phyloP scores from a whole-genome alignment of 1,140 invertebrate species.

The Trichogramma pretiosum region DNA sequence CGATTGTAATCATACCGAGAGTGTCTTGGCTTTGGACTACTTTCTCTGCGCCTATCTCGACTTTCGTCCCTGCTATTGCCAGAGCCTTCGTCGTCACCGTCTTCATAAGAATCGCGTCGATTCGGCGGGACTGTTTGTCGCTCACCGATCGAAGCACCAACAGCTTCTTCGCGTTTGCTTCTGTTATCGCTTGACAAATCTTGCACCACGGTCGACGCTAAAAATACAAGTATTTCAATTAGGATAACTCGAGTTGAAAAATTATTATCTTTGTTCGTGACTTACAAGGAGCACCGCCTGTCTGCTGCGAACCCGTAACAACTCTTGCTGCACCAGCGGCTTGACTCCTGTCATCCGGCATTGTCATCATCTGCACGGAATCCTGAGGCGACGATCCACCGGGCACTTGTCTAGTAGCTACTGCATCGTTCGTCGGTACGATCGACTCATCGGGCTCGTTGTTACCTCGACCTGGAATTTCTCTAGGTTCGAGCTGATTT shows the following conservation, averaged over 20 bases:
- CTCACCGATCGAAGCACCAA: constrained; percentile 38
- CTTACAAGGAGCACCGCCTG: constrained; percentile 27
- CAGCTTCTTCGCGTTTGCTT: constrained; percentile 40
- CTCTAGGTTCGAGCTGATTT: constrained; percentile 29
- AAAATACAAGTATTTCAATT: too few species aligned
- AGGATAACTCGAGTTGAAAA: too few species aligned
- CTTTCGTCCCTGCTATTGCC: constrained; percentile 38
- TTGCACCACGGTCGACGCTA: constrained; percentile 23
- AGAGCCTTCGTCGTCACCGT: constrained; percentile 40
- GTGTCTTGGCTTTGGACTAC: constrained; percentile 33
- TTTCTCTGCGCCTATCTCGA: constrained; percentile 36
- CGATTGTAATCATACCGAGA: constrained; percentile 34
- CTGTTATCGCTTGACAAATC: constrained; percentile 30
- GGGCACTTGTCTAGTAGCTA: constrained; percentile 32
- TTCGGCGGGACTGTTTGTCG: constrained; percentile 27
- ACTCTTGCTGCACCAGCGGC: constrained; percentile 27
- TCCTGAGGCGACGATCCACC: constrained; percentile 38
- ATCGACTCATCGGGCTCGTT: constrained; percentile 30
- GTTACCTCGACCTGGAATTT: constrained; percentile 38
- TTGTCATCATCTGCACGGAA: constrained; percentile 14
- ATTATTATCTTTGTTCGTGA: background rate
- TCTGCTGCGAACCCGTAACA: constrained; percentile 39
- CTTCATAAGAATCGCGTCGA: constrained; percentile 39
- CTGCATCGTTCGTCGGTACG: constrained; percentile 24
- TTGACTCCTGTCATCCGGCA: constrained; percentile 27